Evolutionary conservation across 2,888 invertebrate genomes (phyloP), one percentile per base, ranked within the genome.

Genomic region (Andrena camellia): DNA sequence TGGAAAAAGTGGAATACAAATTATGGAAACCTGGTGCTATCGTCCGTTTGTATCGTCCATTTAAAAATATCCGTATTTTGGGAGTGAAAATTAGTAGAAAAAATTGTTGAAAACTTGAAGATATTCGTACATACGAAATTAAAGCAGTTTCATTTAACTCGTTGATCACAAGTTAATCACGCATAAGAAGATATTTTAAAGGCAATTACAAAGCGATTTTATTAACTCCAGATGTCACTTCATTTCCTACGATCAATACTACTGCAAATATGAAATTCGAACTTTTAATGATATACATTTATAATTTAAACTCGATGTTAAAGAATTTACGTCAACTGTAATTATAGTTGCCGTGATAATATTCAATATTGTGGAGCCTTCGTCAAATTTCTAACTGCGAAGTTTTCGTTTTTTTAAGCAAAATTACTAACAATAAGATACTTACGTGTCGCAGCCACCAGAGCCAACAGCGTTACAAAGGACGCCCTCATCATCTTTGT

Each of bases 371-470:
- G 10, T 0, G 1, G 42, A 4, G 42, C 13, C 13, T 42, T 42
- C 13, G 42, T 13, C 17, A 33, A 57, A n/a, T 59, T 20, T 13
- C 7, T 64, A 10, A 6, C 35, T 20, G n/a, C 5, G 10, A 68
- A 69, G 1, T n/a, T 52, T 26, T 4, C 7, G 1, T 64, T 29
- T 3, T 3, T 1, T 5, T 2, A 2, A 20, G 31, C 3, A 59
- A 62, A 72, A 79, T 59, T 23, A 10, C 0, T 3, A 2, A 10
- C 52, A 6, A 5, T 35, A 10, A 7, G 23, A 85, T 91, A 92
- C 93, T 92, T 78, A 93, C 93, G 87, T 70, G 92, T 88, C 50
- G 89, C 71, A 17, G 90, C 90, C 26, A 88, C 79, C 5, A 84
- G 77, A 48, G 91, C 89, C 74, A 92, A 50, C 50, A 89, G 71